Percentiles rank a stretch among this genome's conserved stretches.
Evolutionary conservation across 2,797 vertebrate genomes (phyloP).

Genomic region (Sebastes vulpes): DNA sequence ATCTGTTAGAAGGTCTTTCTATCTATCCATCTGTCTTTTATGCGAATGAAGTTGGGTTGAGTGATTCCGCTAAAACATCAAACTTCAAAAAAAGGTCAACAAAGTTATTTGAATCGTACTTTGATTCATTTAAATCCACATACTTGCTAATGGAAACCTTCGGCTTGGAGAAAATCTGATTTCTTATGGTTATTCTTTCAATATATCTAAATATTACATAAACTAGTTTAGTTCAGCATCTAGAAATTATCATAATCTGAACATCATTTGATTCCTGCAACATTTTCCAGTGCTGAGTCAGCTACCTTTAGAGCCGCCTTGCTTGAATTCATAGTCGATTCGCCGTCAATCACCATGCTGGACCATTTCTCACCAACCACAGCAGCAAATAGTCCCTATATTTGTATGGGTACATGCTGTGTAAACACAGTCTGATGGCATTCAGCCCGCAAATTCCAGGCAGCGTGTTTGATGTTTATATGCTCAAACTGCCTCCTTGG

Average conservation of each 20-base stretch:
- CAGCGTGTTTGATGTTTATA: constrained; percentile 52
- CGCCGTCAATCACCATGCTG: constrained; percentile 25
- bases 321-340: background rate
- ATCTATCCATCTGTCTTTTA: background rate
- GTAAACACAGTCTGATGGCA: constrained; percentile 56
- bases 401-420: constrained; percentile 37
- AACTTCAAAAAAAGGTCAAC: background rate
- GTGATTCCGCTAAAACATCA: background rate
- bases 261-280: background rate
- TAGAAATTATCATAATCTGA: background rate
- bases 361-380: constrained; percentile 23
- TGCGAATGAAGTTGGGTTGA: background rate
- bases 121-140: background rate
- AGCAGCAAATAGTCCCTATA: constrained; percentile 31
- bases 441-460: constrained; percentile 44
- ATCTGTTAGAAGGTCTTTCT: background rate
- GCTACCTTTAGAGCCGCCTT: constrained; percentile 8
- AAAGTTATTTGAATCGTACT: background rate
- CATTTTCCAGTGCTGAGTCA: background rate
- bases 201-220: background rate
- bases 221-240: background rate
- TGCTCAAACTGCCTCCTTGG: constrained; percentile 48
- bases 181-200: background rate
- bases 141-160: background rate
- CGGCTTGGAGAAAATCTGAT: background rate